A percentile compares a stretch with the other conserved stretches of the same genome.
Evolutionary conservation across 2,888 invertebrate species (phyloP).

Genomic region (Euclidia mi): DNA sequence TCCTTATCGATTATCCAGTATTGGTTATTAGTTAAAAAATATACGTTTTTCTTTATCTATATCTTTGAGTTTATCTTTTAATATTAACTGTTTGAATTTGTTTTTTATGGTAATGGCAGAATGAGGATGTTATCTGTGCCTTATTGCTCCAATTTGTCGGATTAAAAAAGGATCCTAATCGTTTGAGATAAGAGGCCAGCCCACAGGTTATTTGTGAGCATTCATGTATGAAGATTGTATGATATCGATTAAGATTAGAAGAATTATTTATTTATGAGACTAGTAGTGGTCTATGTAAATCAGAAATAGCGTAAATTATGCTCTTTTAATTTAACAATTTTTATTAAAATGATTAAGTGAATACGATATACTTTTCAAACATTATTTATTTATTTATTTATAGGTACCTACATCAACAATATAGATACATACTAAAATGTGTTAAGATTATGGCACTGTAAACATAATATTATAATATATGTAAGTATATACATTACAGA

Average conservation of each 20-base stretch:
- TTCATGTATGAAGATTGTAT: neutral
- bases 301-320: too few species aligned
- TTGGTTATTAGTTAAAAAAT: conserved; percentile 48
- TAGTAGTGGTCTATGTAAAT: too few species aligned
- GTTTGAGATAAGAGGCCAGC: neutral
- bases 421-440: too few species aligned
- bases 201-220: neutral
- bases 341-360: too few species aligned
- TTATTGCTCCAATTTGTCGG: conserved; percentile 23
- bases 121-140: conserved; percentile 11
- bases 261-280: neutral
- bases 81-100: conserved; percentile 25
- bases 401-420: too few species aligned
- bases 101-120: conserved; percentile 21
- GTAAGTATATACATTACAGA: too few species aligned
- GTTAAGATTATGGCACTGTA: too few species aligned
- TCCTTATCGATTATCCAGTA: conserved; percentile 46
- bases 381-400: too few species aligned
- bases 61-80: conserved; percentile 36
- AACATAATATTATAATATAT: too few species aligned
- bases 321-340: too few species aligned
- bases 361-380: too few species aligned
- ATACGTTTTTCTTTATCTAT: conserved; percentile 34
- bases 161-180: conserved; percentile 20
- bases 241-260: neutral